phyloP scores from a whole-genome alignment of 2,797 vertebrate genomes.

The Sus cebifrons region DNA sequence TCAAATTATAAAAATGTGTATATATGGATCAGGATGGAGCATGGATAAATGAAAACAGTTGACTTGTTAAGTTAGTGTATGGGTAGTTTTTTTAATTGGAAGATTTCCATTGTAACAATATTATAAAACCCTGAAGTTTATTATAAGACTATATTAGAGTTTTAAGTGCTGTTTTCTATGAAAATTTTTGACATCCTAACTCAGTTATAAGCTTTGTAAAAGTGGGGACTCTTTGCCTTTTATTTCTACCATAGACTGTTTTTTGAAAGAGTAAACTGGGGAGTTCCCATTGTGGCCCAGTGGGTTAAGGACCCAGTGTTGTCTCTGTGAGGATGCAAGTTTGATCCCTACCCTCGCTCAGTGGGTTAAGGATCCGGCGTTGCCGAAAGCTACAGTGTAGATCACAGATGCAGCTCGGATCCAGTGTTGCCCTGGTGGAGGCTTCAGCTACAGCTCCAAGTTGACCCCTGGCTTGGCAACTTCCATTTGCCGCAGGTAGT shows the following conservation, averaged over 20 bases:
- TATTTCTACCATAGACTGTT: neutral
- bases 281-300: too few relatives aligned
- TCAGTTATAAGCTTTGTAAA: slow-evolving; percentile 19
- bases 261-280: neutral
- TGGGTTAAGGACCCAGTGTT: too few relatives aligned
- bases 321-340: too few relatives aligned
- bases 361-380: too few relatives aligned
- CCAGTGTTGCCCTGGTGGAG: too few relatives aligned
- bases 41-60: neutral
- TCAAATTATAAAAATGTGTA: neutral
- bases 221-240: neutral
- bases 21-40: neutral
- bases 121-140: slow-evolving; percentile 24
- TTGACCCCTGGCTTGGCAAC: too few relatives aligned
- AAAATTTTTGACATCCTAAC: slow-evolving; percentile 19
- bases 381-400: too few relatives aligned
- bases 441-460: too few relatives aligned
- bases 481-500: too few relatives aligned
- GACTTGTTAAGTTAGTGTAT: slow-evolving; percentile 22
- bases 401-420: too few relatives aligned
- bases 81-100: slow-evolving; percentile 19
- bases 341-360: too few relatives aligned
- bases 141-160: neutral
- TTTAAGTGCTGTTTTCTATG: slow-evolving; percentile 1
- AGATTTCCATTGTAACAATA: neutral